These are phyloP conservation scores for Nothobranchius furzeri DNA, from an alignment of 2,113 vertebrate genomes.

Conservation along the genomic window DNA sequence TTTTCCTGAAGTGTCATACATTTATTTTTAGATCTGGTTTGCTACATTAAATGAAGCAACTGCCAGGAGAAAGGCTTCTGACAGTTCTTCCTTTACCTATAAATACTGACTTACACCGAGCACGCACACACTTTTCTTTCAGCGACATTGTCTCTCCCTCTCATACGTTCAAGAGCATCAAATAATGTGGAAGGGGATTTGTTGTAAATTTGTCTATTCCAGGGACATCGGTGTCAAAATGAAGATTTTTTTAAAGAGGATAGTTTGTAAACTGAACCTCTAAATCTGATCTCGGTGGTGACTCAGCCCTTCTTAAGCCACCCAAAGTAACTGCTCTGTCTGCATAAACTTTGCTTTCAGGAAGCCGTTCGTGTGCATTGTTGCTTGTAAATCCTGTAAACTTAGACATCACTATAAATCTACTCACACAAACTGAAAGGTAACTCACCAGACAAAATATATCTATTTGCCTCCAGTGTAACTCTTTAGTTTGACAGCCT, in stretches of 20 bases:
- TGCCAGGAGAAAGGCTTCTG: slow-evolving; percentile 6
- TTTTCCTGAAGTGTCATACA: slow-evolving; percentile 7
- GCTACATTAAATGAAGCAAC: slow-evolving; percentile 10
- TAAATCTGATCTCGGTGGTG: background rate
- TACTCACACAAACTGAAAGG: slow-evolving; percentile 6
- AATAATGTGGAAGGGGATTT: slow-evolving; percentile 3
- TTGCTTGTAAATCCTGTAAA: slow-evolving; percentile 3
- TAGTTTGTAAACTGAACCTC: background rate
- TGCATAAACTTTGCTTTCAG: slow-evolving; percentile 2
- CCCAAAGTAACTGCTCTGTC: background rate
- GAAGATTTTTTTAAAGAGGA: background rate
- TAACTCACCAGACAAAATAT: slow-evolving; percentile 8
- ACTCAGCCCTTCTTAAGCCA: slow-evolving; percentile 1
- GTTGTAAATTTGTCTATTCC: background rate
- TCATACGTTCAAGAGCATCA: background rate
- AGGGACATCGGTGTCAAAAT: background rate
- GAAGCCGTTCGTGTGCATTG: background rate
- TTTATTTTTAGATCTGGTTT: slow-evolving; percentile 47
- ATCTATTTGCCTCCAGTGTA: slow-evolving; percentile 2
- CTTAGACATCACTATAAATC: slow-evolving; percentile 11
- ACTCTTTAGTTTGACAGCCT: slow-evolving; percentile 5
- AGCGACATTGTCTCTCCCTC: background rate
- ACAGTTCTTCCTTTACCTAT: background rate
- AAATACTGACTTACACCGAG: slow-evolving; percentile 6
- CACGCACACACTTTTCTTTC: background rate